phyloP scores from a whole-genome alignment of 2,113 vertebrate species.

The Camarhynchus parvulus region DNA sequence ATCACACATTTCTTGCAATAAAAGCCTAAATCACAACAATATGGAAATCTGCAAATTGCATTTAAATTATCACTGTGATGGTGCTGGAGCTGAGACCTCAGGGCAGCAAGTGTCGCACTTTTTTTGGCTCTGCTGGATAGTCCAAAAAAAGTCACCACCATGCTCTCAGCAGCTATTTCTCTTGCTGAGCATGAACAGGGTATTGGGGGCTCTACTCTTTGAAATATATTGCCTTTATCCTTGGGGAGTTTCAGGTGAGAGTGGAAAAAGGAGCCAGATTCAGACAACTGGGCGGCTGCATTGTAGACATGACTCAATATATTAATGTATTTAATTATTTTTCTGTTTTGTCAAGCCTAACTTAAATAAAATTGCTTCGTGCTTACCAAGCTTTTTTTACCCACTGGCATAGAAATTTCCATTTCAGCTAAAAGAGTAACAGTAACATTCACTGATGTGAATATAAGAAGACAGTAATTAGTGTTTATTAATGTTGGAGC shows the following conservation, averaged over 20 bases:
- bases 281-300: neutral
- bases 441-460: neutral
- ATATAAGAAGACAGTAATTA: neutral
- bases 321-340: neutral
- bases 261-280: neutral
- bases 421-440: neutral
- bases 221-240: neutral
- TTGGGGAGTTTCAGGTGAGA: neutral
- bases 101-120: accelerated
- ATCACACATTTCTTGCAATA: neutral
- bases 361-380: neutral
- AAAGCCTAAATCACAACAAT: neutral
- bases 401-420: neutral
- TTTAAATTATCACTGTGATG: neutral
- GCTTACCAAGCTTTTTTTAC: neutral
- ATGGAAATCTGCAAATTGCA: neutral
- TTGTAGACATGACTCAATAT: neutral
- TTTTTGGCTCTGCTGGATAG: neutral
- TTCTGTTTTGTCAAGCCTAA: neutral
- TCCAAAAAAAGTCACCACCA: neutral
- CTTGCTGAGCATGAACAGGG: neutral
- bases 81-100: neutral
- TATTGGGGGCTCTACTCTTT: neutral
- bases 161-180: neutral
- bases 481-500: neutral